Evolutionary conservation across 2,888 invertebrate genomes (phyloP).

Genomic region (Amphipyra tragopoginis): DNA sequence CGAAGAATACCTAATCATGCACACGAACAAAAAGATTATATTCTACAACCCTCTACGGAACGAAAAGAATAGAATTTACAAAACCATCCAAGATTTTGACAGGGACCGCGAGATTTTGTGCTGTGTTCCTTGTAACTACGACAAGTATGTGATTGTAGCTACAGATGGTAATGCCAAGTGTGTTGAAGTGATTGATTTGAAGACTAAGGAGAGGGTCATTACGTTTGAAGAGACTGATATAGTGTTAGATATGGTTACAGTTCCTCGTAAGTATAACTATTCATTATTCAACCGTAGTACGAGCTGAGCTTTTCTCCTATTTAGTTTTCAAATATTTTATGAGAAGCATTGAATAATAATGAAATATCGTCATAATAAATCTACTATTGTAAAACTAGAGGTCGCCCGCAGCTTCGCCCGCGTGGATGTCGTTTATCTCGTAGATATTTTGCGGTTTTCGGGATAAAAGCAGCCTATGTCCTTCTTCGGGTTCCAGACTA

Average conservation of each 20-base stretch:
- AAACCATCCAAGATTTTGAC: constrained; percentile 73
- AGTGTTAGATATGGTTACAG: constrained; percentile 75
- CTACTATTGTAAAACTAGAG: no score
- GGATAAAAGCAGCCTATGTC: no score
- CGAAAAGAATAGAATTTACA: constrained; percentile 58
- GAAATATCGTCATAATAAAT: no score
- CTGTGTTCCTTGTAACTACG: constrained; percentile 79
- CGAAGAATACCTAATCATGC: constrained; percentile 77
- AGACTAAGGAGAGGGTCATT: constrained; percentile 74
- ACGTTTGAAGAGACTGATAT: constrained; percentile 75
- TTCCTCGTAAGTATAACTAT: constrained; percentile 75
- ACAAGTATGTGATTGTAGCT: constrained; percentile 76
- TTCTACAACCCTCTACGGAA: constrained; percentile 75
- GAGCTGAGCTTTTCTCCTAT: no score
- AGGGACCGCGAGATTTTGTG: constrained; percentile 72
- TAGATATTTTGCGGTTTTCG: no score
- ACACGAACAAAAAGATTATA: constrained; percentile 78
- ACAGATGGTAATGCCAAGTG: constrained; percentile 63
- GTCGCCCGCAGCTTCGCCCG: no score
- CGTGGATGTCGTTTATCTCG: no score
- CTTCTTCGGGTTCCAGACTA: no score
- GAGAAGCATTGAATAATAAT: no score
- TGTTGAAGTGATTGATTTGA: constrained; percentile 76
- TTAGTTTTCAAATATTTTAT: no score
- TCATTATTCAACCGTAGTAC: not conserved